Conservation (phyloP, 2,113 vertebrate species). For the Theropithecus gelada region DNA sequence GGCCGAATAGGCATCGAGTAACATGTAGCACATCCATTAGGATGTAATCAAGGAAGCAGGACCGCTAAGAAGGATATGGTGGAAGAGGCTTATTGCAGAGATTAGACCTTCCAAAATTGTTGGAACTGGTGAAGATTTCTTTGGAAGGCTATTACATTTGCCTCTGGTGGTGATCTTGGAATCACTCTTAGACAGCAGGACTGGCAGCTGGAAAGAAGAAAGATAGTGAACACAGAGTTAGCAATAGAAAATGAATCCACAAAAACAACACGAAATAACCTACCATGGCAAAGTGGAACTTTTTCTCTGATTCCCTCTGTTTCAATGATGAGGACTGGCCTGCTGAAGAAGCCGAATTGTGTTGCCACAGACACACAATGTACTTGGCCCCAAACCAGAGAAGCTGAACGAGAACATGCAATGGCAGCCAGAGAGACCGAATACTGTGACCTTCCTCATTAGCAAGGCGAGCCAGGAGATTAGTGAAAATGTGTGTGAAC, state of each 20-base stretch:
- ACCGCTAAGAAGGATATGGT: neutral
- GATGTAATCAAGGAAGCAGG: neutral
- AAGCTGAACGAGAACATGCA: neutral
- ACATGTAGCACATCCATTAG: neutral
- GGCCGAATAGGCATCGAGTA: neutral
- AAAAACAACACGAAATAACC: neutral
- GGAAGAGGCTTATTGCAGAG: neutral
- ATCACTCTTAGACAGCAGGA: neutral
- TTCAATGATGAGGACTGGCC: neutral
- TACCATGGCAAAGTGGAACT: neutral
- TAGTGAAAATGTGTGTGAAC: neutral
- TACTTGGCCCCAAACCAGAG: neutral
- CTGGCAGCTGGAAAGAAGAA: neutral
- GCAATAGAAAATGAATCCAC: neutral
- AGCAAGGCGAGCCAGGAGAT: neutral
- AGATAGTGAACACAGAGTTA: neutral
- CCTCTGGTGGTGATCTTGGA: neutral
- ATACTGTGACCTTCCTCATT: neutral
- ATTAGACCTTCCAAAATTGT: neutral
- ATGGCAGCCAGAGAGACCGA: neutral
- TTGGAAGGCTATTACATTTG: neutral
- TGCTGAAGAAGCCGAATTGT: neutral
- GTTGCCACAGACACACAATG: neutral
- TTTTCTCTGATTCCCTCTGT: neutral
- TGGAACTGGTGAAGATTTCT: neutral